Evolutionary conservation across 2,888 invertebrate species (phyloP), one percentile per base, ranked within the genome.

Genomic region (Seira ritae): DNA sequence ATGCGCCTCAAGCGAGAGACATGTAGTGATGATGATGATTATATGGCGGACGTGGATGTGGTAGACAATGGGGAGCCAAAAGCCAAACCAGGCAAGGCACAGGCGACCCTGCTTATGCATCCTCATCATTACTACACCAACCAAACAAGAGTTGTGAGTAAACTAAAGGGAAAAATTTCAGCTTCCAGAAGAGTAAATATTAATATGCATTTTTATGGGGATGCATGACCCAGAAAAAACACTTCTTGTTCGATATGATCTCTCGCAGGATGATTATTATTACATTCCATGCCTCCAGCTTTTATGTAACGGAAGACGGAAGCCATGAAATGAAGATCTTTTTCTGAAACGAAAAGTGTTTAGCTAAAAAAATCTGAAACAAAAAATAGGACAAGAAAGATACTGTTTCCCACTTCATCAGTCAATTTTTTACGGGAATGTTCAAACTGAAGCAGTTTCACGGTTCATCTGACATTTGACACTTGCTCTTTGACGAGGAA

Each of bases 11-110:
- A 73, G 66, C 22, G 71, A 37, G 71, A 76, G 65, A 81, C 17
- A n/a, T 15, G 50, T 8, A 8, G 3, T 31, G 3, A 31, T 31
- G 31, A 31, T n/a, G 67, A 17, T 67, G 15, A 67, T 22, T 42
- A 62, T 17, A 20, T 24, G 23, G 24, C 8, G 24, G 31, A 55
- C 50, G 20, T 71, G 31, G 68, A 78, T 69, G 65, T 50, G 62
- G 65, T 70, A 85, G 85, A 85, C 85, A 85, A 85, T 82, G 65
- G 81, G 85, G 85, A 82, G 85, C 85, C 85, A 50, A 50, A 31
- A n/a, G 12, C 50, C 50, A 50, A 50, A 50, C 15, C 31, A 78
- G 78, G 78, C 77, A 74, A 81, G 73, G 71, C 74, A 1, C 31
- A 78, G 78, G 78, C 77, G 78, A 81, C 77, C 74, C 74, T 73